Evolutionary conservation across 2,888 invertebrate genomes (phyloP), one percentile per base, ranked within the genome.

Genomic region (Copidosoma aretas): DNA sequence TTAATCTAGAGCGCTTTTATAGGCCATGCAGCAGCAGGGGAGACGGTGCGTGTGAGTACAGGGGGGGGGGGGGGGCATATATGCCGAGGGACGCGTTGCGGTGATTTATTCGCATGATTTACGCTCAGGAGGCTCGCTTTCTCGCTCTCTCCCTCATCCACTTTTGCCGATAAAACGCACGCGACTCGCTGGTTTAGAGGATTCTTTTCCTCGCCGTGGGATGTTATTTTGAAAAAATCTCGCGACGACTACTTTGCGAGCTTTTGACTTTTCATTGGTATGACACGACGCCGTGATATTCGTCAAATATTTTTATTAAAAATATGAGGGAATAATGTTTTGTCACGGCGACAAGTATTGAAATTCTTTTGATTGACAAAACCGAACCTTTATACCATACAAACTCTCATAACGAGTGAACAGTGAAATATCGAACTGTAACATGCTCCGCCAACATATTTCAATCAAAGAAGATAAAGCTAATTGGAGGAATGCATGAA

Each of bases 1-100:
- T 71, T 68, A 71, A 71, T 71, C 67, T 61, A 43, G 43, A 19
- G 65, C 22, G 21, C 10, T 71, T 71, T 71, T 71, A 71, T 68
- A 68, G 68, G 68, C 65, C 53, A 60, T 60, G 51, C 19, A 58
- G 58, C 39, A 39, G 56, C 32, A 32, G 4, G 32, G 8, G 32
- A 32, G 32, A 32, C 32, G 32, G 3, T 32, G 32, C 32, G 4
- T 8, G 32, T 32, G 8, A 5, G 32, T 32, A 32, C 32, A 32
- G 32, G 8, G 32, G 32, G 32, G n/a, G n/a, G n/a, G 46, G 39
- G 4, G 10, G 58, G 21, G n/a, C 32, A 25, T 41, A 43, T 46
- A 46, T n/a, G 43, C 21, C 25, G 25, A 32, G 54, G 14, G 17
- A 54, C 52, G 21, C 52, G 3, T 52, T 52, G 10, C 14, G n/a